Evolutionary conservation across 2,888 invertebrate genomes (phyloP).

Genomic region (Pristionchus maxplancki): DNA sequence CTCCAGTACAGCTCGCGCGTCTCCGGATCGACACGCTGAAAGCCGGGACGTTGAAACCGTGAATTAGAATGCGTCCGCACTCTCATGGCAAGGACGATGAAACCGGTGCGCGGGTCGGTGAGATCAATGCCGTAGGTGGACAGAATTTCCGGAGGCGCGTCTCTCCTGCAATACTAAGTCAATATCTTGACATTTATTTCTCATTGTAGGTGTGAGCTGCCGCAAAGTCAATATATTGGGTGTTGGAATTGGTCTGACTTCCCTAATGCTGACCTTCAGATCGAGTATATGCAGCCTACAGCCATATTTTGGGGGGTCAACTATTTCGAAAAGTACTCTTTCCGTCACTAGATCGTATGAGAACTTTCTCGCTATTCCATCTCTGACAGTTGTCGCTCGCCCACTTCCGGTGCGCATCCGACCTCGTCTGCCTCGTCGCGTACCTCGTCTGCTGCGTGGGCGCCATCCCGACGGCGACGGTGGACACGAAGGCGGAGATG

Average conservation of each 20-base stretch:
- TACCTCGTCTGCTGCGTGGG: background rate
- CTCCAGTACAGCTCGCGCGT: background rate
- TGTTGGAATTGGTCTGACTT: background rate
- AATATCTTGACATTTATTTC: background rate
- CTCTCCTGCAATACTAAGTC: background rate
- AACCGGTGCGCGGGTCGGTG: background rate
- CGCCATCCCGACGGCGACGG: background rate
- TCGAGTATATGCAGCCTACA: too few species aligned
- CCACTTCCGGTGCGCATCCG: too few species aligned
- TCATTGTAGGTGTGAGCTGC: background rate
- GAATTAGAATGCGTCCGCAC: background rate
- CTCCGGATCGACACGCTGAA: background rate
- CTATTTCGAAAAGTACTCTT: too few species aligned
- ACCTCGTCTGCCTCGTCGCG: too few species aligned
- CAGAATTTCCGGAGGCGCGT: background rate
- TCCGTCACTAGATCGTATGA: too few species aligned
- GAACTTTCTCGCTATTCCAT: too few species aligned
- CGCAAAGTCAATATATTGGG: background rate
- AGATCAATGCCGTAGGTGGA: conserved; percentile 2
- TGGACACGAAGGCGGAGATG: background rate
- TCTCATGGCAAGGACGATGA: background rate
- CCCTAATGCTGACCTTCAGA: too few species aligned
- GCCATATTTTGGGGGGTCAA: too few species aligned
- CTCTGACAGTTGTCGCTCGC: too few species aligned
- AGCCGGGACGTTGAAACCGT: too few species aligned